phyloP scores from a whole-genome alignment of 2,797 vertebrate species.

The Hirundo rustica region DNA sequence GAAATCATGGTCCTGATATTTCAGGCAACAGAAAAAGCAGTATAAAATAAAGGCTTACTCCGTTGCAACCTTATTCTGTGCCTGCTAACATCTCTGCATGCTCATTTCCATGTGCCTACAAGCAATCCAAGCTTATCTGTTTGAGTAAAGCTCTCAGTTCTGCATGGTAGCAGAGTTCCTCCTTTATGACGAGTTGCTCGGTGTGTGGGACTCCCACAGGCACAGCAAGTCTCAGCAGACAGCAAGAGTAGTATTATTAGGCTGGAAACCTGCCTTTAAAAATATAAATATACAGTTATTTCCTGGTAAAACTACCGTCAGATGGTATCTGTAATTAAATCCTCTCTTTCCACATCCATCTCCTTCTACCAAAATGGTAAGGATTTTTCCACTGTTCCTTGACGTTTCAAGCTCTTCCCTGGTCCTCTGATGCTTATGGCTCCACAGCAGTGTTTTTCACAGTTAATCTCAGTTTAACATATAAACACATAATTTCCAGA shows the following conservation, averaged over 20 bases:
- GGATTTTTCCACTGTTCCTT: neutral
- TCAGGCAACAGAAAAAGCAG: neutral
- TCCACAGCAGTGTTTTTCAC: neutral
- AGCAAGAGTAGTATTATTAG: neutral
- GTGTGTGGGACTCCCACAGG: neutral
- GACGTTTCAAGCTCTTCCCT: neutral
- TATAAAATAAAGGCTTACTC: neutral
- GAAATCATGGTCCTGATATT: neutral
- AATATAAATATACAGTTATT: neutral
- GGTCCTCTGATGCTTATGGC: neutral
- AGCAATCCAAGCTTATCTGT: accelerated
- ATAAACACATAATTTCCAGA: neutral
- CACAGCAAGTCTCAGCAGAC: neutral
- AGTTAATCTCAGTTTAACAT: neutral
- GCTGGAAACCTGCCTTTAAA: neutral
- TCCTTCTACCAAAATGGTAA: neutral
- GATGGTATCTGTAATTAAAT: neutral
- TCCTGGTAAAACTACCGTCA: neutral
- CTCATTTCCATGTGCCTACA: accelerated
- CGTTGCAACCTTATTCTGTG: neutral
- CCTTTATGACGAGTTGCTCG: neutral
- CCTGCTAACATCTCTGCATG: accelerated
- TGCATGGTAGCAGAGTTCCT: neutral
- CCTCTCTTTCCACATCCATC: neutral
- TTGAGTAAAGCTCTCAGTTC: neutral